Base-by-base conservation (phyloP, 2,888 invertebrate genomes). In the Venusia cambrica region DNA sequence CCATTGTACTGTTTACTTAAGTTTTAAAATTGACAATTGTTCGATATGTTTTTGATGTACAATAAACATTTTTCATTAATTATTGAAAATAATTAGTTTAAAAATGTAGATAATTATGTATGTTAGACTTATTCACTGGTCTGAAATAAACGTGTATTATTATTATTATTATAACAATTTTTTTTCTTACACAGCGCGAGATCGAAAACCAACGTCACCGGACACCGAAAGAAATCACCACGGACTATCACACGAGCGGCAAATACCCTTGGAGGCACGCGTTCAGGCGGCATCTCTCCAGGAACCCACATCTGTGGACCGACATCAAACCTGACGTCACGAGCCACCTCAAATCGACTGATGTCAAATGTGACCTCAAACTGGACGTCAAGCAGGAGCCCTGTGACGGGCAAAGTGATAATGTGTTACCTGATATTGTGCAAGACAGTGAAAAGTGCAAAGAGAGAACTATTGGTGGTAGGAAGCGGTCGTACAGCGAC, bases 201-300 rank as follows among this genome's bases (percentile, higher is more conserved):
- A 45, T 83, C 14, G 84, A 84, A 46, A 79, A 70, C 8, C 72
- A 77, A 55, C 70, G 69, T 7, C 77, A 81, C 45, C 68, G 81
- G 40, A 74, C 64, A 8, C 84, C 85, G 4, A 78, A 73, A 41
- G 84, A 76, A 43, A 66, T 81, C 54, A 64, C 63, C 1, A 61
- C 73, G 18, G 85, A 87, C 45, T 85, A 77, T 69, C 81, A 83
- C 56, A 63, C 76, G 10, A 72, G 75, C 54, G 81, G 81, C 28
- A 78, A 76, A 22, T 63, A 79, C 40, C 84, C 79, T 0, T 85
- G 78, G 81, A 52, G 81, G 41, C 75, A 77, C 49, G 75, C 79
- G 1, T 85, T 85, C 69, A 46, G 85, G 5, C 57, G 63, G 8
- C 85, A 84, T 34, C 68, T 84, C 16, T 41, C 64, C 6, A 51